Evolutionary conservation across 2,797 vertebrate genomes (phyloP), one percentile per base, ranked within the genome.

Genomic region (Chrosomus eos): DNA sequence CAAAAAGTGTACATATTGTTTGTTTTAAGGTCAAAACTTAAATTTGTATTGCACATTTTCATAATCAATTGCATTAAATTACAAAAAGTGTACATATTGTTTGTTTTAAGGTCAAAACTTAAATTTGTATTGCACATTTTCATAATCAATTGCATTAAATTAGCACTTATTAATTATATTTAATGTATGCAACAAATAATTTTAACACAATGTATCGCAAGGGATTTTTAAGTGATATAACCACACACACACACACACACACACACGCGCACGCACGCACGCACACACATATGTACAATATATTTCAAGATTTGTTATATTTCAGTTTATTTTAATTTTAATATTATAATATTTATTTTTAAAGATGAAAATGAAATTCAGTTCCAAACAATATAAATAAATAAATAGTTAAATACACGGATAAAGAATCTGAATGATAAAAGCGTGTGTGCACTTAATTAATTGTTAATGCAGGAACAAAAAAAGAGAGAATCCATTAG

Each of bases 381-480:
- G 19, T 23, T 62, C 21, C 40, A 64, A 21, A 73, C 19, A n/a
- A 60, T 58, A 31, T n/a, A 23, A 23, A 73, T 48, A 43, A 40
- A 72, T 43, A 45, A 18, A 60, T 64, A 19, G 11, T 60, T 33
- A 28, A 55, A 72, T 28, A 70, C 5, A 81, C 6, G 40, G 31
- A 60, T 45, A 19, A 53, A 51, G 14, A 82, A 81, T 60, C 28
- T 74, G 21, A 73, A 82, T 64, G 14, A 48, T 64, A 51, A 82
- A 82, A 82, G 28, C 55, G 1, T 64, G 23, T 26, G 60, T 40
- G 71, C 72, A 53, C 60, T 83, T 83, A 51, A 75, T 83, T 76
- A 67, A 76, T 76, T 83, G 18, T 76, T 83, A 83, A 67, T 67
- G 73, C 73, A 77, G 72, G 5, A 18, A 40, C 10, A 66, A 72